These are phyloP conservation scores for Nanorana parkeri DNA, from an alignment of 2,113 vertebrate species.

Conservation along the genomic window DNA sequence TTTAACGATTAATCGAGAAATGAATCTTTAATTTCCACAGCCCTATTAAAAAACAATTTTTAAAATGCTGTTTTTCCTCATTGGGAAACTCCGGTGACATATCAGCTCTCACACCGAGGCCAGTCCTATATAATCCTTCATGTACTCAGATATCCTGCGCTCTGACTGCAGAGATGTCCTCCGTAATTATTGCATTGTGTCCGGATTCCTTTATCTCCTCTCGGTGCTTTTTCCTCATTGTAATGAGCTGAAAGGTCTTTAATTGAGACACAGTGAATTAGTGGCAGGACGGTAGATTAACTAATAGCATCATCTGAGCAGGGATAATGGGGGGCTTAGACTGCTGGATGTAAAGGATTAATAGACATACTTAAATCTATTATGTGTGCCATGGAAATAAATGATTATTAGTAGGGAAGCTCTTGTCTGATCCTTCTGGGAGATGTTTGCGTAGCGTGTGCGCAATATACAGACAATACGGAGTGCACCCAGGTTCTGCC, in stretches of 20 bases:
- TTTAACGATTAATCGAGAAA: too few species aligned
- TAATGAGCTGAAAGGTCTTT: slow-evolving; percentile 11
- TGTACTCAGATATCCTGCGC: neutral
- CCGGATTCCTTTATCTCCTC: neutral
- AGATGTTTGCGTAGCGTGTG: too few species aligned
- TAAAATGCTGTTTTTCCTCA: too few species aligned
- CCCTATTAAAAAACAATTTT: too few species aligned
- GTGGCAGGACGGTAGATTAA: neutral
- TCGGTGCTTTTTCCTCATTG: neutral
- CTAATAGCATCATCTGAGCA: neutral
- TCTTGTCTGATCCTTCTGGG: neutral
- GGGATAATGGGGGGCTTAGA: neutral
- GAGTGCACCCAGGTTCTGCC: too few species aligned
- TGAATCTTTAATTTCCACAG: too few species aligned
- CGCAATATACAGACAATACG: too few species aligned
- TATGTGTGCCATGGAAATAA: neutral
- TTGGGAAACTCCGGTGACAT: neutral
- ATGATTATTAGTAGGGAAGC: neutral
- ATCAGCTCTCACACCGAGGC: neutral
- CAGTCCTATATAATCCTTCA: neutral
- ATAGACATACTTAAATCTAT: neutral
- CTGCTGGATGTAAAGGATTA: neutral
- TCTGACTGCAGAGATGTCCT: neutral
- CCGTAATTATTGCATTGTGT: neutral
- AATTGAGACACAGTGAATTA: neutral